Percentiles rank a stretch among this genome's conserved stretches.
Conservation (phyloP, 1,140 invertebrate genomes). For the Anoplolepis gracilipes region DNA sequence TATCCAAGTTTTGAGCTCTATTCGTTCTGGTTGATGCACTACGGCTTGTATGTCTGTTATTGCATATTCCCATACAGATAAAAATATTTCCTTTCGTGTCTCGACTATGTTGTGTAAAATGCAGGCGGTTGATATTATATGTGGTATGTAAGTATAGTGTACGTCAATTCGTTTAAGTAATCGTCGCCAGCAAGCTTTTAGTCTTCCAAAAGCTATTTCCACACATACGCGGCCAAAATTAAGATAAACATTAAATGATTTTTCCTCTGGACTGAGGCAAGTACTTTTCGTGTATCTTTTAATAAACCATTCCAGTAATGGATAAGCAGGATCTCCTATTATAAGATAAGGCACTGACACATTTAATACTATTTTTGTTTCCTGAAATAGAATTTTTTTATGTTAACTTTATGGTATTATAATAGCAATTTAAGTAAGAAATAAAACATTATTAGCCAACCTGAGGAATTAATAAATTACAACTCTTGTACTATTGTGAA, state of each 20-base stretch:
- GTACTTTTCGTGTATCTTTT: neutral
- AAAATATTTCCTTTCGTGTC: neutral
- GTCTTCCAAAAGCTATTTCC: neutral
- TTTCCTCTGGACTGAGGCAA: neutral
- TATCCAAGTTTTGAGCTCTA: too few species aligned
- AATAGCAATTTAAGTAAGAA: neutral
- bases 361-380: neutral
- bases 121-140: too few species aligned
- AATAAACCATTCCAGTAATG: neutral
- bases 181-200: constrained; percentile 1
- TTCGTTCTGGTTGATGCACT: neutral
- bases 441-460: neutral
- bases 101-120: constrained; percentile 23
- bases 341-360: too few species aligned
- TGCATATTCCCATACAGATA: neutral
- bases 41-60: neutral
- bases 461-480: neutral
- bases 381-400: neutral
- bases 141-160: neutral
- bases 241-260: neutral
- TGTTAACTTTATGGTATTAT: neutral
- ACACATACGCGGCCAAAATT: constrained; percentile 2
- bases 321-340: constrained; percentile 11
- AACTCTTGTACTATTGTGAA: too few species aligned
- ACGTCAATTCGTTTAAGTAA: neutral